A percentile compares a stretch with the other conserved stretches of the same genome.
Evolutionary conservation across 2,113 vertebrate genomes (phyloP).

Genomic region (Amphiprion percula): DNA sequence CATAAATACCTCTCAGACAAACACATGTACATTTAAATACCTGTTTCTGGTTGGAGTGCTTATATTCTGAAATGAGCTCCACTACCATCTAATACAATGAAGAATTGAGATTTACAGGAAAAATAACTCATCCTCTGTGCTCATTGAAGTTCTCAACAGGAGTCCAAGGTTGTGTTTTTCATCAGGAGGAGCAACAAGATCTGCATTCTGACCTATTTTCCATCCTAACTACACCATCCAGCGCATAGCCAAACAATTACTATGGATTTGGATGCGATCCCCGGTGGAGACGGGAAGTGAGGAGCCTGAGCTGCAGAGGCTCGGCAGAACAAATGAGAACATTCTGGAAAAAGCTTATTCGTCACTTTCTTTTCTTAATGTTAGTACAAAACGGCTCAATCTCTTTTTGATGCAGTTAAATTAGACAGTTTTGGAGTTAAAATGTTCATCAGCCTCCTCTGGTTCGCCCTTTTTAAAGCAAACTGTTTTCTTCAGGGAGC

Average conservation of each 20-base stretch:
- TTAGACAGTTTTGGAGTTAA: neutral
- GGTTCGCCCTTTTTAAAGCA: neutral
- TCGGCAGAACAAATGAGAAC: neutral
- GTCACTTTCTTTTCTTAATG: neutral
- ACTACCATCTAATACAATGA: too few species aligned
- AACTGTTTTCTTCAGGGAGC: constrained; percentile 12
- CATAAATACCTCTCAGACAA: neutral
- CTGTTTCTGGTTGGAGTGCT: neutral
- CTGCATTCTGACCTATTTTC: constrained; percentile 13
- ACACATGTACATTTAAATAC: neutral
- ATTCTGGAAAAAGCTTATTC: constrained; percentile 5
- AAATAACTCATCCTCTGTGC: neutral
- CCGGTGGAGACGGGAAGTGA: constrained; percentile 13
- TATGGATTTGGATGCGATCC: constrained; percentile 22
- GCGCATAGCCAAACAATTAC: constrained; percentile 19
- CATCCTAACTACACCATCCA: constrained; percentile 15
- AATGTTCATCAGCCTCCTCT: neutral
- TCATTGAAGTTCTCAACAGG: constrained; percentile 21
- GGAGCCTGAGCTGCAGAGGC: constrained; percentile 4
- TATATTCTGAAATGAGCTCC: too few species aligned
- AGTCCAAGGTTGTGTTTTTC: constrained; percentile 22
- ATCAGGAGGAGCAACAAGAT: too few species aligned
- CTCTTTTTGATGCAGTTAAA: neutral
- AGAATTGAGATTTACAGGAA: too few species aligned
- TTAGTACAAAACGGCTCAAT: neutral